phyloP scores from a whole-genome alignment of 2,888 invertebrate species.

The Hemistola chrysoprasaria region DNA sequence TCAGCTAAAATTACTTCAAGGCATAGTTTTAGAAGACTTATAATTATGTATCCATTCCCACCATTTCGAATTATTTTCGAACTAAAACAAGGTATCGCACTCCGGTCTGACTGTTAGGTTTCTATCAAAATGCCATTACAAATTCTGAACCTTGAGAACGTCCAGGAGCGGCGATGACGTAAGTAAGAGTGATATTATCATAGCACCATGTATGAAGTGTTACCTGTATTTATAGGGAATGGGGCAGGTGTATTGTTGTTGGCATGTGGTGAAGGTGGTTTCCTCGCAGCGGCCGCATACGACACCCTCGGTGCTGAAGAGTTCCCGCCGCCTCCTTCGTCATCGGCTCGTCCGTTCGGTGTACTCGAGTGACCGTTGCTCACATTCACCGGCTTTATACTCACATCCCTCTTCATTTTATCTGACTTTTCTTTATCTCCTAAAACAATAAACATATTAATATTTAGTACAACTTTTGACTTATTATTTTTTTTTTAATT shows the following conservation, averaged over 20 bases:
- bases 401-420: conserved; percentile 69
- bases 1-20: too few species aligned
- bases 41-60: too few species aligned
- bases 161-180: too few species aligned
- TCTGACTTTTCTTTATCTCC: conserved; percentile 64
- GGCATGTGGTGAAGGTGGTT: conserved; percentile 65
- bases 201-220: neutral
- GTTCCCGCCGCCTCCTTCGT: conserved; percentile 70
- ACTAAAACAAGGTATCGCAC: too few species aligned
- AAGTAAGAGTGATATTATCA: too few species aligned
- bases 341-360: conserved; percentile 72
- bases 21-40: too few species aligned
- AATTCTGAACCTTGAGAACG: too few species aligned
- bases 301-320: conserved; percentile 60
- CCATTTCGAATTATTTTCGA: too few species aligned
- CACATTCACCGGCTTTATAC: conserved; percentile 52
- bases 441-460: conserved; percentile 45
- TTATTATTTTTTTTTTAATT: too few species aligned
- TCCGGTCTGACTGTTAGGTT: too few species aligned
- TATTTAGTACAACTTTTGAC: too few species aligned
- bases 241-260: conserved; percentile 57
- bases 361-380: conserved; percentile 71
- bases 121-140: too few species aligned
- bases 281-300: conserved; percentile 72
- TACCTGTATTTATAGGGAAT: conserved; percentile 65